phyloP scores from a whole-genome alignment of 2,888 invertebrate species.

The Clivina fossor region DNA sequence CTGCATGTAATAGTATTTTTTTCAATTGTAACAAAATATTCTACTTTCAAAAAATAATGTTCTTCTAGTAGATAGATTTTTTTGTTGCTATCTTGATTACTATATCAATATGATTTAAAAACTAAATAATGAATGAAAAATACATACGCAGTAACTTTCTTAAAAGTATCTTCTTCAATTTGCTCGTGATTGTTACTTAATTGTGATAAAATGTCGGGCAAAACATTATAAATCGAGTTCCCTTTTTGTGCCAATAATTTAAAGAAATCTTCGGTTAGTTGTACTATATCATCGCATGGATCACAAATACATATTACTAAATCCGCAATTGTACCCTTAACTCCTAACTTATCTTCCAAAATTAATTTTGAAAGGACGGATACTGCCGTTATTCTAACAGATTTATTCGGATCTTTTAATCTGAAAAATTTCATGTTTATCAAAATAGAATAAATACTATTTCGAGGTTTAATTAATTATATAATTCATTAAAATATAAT shows the following conservation, averaged over 20 bases:
- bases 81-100: too few species aligned
- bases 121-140: too few species aligned
- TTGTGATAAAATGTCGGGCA: constrained; percentile 92
- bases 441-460: constrained; percentile 23
- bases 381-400: constrained; percentile 79
- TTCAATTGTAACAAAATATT: too few species aligned
- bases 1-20: too few species aligned
- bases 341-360: constrained; percentile 91
- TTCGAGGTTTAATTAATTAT: too few species aligned
- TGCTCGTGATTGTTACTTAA: constrained; percentile 74
- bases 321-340: constrained; percentile 85
- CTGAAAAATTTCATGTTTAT: constrained; percentile 58
- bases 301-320: constrained; percentile 82
- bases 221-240: constrained; percentile 90
- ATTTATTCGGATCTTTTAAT: constrained; percentile 71
- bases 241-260: constrained; percentile 83
- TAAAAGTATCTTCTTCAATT: constrained; percentile 73
- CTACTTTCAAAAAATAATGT: too few species aligned
- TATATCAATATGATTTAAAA: too few species aligned
- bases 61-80: too few species aligned
- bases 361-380: constrained; percentile 86
- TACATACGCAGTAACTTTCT: constrained; percentile 62
- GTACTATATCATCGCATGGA: constrained; percentile 59
- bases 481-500: too few species aligned
- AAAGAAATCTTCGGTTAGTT: constrained; percentile 82